A percentile compares a stretch with the other conserved stretches of the same genome.
phyloP scores from a whole-genome alignment of 2,113 vertebrate genomes.

The Mirounga angustirostris region DNA sequence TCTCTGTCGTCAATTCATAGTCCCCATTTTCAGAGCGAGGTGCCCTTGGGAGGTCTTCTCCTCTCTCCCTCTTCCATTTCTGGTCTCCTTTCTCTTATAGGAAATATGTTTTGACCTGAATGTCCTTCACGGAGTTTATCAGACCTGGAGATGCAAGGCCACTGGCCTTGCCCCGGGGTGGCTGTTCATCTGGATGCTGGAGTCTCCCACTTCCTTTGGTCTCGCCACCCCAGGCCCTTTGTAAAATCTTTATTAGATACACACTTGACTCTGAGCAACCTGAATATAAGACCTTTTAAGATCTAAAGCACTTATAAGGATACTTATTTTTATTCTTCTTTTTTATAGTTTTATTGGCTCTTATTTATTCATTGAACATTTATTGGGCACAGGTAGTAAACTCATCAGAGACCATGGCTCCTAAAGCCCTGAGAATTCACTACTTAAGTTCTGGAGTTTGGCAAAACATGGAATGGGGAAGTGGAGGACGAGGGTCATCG shows the following conservation, averaged over 20 bases:
- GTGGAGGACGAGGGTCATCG: not conserved
- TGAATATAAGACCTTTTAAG: conserved; percentile 50
- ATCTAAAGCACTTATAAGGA: conserved; percentile 33
- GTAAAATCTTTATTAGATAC: conserved; percentile 54
- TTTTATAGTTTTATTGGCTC: conserved; percentile 42
- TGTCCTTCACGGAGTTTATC: not conserved
- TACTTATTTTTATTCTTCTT: conserved; percentile 27
- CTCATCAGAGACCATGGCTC: not conserved
- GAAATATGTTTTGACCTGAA: not conserved
- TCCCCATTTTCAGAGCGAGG: not conserved
- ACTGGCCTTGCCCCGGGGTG: fast-evolving
- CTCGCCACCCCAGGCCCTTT: not conserved
- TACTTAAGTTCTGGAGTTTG: not conserved
- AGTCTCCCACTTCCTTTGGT: not conserved
- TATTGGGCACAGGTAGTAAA: conserved; percentile 31
- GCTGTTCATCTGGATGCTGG: not conserved
- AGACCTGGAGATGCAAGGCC: not conserved
- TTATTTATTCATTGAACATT: conserved; percentile 54
- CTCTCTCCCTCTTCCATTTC: not conserved
- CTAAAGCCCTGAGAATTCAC: conserved; percentile 10
- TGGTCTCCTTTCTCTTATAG: not conserved
- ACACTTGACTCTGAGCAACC: not conserved
- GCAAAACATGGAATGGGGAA: not conserved
- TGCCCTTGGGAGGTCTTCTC: not conserved
- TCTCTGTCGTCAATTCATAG: not conserved